A percentile compares a stretch with the other conserved stretches of the same genome.
These are phyloP conservation scores for Drosophila trichaetosa DNA, from an alignment of 2,888 invertebrate species.

Conservation along the genomic window DNA sequence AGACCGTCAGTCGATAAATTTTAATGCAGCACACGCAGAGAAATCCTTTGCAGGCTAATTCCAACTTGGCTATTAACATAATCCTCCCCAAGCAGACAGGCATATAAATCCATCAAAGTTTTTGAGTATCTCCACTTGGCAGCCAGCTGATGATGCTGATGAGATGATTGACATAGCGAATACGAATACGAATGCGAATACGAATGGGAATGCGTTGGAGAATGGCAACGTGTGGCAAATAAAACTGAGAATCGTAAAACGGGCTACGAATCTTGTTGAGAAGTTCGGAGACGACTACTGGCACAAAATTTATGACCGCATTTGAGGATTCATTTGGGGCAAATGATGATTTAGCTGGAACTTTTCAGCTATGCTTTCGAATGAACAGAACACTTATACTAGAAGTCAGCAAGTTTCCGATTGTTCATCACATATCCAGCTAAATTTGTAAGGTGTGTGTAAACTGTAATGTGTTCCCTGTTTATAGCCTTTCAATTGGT, in stretches of 20 bases:
- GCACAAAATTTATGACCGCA: slow-evolving; percentile 55
- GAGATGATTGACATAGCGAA: slow-evolving; percentile 30
- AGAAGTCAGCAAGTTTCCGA: slow-evolving; percentile 29
- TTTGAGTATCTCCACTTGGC: slow-evolving; percentile 43
- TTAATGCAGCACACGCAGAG: slow-evolving; percentile 62
- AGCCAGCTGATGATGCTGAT: slow-evolving; percentile 41
- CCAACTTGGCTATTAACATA: slow-evolving; percentile 62
- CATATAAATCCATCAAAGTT: slow-evolving; percentile 66
- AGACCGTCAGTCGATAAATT: slow-evolving; percentile 65
- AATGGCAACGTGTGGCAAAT: slow-evolving; percentile 63
- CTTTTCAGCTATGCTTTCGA: slow-evolving; percentile 12
- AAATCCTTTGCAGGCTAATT: slow-evolving; percentile 62
- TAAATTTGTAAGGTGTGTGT: slow-evolving; percentile 34
- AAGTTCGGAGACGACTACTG: slow-evolving; percentile 50
- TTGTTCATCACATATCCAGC: slow-evolving; percentile 22
- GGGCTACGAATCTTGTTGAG: slow-evolving; percentile 50
- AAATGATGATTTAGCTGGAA: slow-evolving; percentile 47
- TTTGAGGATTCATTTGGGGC: slow-evolving; percentile 47
- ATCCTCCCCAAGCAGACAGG: slow-evolving; percentile 35
- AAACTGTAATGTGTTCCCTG: slow-evolving; percentile 11
- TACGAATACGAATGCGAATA: slow-evolving; percentile 7
- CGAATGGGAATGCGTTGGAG: slow-evolving; percentile 20
- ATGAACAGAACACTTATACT: slow-evolving; percentile 19
- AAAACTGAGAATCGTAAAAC: slow-evolving; percentile 62
- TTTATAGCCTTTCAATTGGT: slow-evolving; percentile 15